phyloP scores from a whole-genome alignment of 1,140 invertebrate species.

The Drosophila ananassae region DNA sequence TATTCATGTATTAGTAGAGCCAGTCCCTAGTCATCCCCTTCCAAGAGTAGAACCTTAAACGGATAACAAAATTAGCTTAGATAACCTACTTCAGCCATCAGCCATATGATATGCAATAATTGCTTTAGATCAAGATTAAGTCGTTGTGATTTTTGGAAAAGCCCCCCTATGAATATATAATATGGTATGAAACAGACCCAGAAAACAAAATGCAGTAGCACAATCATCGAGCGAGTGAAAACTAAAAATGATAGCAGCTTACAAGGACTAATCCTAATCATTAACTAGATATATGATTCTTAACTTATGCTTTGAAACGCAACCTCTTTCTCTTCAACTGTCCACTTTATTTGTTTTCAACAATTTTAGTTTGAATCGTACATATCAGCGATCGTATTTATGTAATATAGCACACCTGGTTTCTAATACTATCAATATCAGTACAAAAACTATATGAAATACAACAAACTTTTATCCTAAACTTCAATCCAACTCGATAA shows the following conservation, averaged over 20 bases:
- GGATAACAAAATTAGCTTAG: conserved; percentile 38
- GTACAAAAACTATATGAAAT: conserved; percentile 65
- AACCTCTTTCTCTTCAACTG: background rate
- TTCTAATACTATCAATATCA: conserved; percentile 80
- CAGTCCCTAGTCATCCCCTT: conserved; percentile 12
- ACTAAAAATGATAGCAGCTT: conserved; percentile 46
- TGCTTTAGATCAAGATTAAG: conserved; percentile 65
- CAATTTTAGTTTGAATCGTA: conserved; percentile 57
- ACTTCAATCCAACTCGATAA: conserved; percentile 45
- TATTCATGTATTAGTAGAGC: conserved; percentile 32
- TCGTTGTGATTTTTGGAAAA: conserved; percentile 70
- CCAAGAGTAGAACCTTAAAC: conserved; percentile 23
- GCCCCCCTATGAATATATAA: conserved; percentile 8
- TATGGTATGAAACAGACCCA: conserved; percentile 32
- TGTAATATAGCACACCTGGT: conserved; percentile 81
- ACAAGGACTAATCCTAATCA: conserved; percentile 46
- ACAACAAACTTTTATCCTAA: conserved; percentile 43
- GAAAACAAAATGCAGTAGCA: conserved; percentile 69
- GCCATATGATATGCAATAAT: conserved; percentile 53
- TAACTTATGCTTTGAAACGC: conserved; percentile 3
- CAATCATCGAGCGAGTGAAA: conserved; percentile 76
- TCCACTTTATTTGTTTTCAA: background rate
- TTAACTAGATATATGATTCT: conserved; percentile 33
- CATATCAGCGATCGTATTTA: conserved; percentile 72
- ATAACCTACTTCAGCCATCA: conserved; percentile 46